phyloP scores from a whole-genome alignment of 2,113 vertebrate species.

The Pomatostomus ruficeps region DNA sequence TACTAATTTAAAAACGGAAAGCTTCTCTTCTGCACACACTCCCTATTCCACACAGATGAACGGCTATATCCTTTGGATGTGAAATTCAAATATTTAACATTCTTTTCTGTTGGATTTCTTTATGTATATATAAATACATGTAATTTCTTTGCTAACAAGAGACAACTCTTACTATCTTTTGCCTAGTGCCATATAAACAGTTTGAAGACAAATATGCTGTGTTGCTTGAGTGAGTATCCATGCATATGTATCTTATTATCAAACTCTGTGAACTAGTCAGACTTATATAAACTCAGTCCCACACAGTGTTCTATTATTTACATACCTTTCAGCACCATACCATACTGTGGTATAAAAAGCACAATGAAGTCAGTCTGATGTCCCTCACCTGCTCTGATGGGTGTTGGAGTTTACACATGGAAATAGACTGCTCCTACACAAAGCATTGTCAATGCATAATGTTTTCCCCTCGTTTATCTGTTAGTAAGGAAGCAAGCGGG shows the following conservation, averaged over 20 bases:
- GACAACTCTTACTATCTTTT: not conserved
- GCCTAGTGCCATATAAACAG: not conserved
- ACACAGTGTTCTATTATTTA: not conserved
- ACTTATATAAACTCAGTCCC: not conserved
- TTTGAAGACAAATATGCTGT: not conserved
- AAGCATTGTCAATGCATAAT: not conserved
- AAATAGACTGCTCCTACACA: not conserved
- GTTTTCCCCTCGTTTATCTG: not conserved
- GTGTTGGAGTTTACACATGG: not conserved
- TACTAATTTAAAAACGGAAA: not conserved
- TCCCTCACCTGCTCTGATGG: not conserved
- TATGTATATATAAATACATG: not conserved
- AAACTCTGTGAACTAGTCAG: not conserved
- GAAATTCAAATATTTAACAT: not conserved
- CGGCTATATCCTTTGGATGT: not conserved
- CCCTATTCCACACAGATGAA: not conserved
- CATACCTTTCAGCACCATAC: not conserved
- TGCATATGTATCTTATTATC: not conserved
- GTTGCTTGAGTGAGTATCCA: not conserved
- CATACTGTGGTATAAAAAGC: not conserved
- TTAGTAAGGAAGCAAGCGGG: not conserved
- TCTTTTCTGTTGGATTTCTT: not conserved
- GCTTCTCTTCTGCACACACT: not conserved
- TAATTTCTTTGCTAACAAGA: not conserved
- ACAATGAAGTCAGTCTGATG: not conserved